Evolutionary conservation across 2,888 invertebrate species (phyloP), one percentile per base, ranked within the genome.

Genomic region (Epinotia bilunana): DNA sequence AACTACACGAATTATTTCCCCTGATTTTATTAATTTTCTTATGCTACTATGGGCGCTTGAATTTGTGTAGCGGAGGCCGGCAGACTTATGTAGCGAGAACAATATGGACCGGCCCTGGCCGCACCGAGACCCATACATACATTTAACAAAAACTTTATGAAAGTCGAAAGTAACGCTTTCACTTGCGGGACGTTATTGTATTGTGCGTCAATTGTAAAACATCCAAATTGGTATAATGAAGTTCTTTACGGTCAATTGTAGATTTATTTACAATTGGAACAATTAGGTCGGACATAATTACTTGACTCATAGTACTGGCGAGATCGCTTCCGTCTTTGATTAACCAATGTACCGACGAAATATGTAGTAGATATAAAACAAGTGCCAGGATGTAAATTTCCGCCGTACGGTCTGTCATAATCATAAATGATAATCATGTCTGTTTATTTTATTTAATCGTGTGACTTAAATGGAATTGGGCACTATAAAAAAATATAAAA

Each of bases 131-230:
- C 88, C 89, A 91, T 90, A 90, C 91, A 92, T 87, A 91, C 86
- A 87, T 87, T 89, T 87, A 86, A 93, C 92, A 93, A 93, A 93
- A 93, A 93, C 90, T 88, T 89, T 92, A 93, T 90, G 93, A 93
- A 93, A 93, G 93, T 93, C 88, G 93, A 94, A 93, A 94, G 93
- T 91, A 85, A 90, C 89, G 91, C 93, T 94, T 94, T 94, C 93
- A 93, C 93, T 93, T 86, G 91, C 87, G 87, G 87, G 73, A 84
- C 89, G 84, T 87, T 88, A 89, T 90, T 89, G 91, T 90, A 88
- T 87, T 87, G 87, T 86, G 86, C 82, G 84, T 87, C 89, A 88
- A 90, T 90, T 91, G 90, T 90, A 88, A 86, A 86, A 89, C 88
- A 88, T 72, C 77, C 73, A 76, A 74, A 76, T 76, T 77, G 74